These are phyloP conservation scores for Laspeyria flexula DNA, from an alignment of 2,888 invertebrate genomes.

Conservation along the genomic window DNA sequence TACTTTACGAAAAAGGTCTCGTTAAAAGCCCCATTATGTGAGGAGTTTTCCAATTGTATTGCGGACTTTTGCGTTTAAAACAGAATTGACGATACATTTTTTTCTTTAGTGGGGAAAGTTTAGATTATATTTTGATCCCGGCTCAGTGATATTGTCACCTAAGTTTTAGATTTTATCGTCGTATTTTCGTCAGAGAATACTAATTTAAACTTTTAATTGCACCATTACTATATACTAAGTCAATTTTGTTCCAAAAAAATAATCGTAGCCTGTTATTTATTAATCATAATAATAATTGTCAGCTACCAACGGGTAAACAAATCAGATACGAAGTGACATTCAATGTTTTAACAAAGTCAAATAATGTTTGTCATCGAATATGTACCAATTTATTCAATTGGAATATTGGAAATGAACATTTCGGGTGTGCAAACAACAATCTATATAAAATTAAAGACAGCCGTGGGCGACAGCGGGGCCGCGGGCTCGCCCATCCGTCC, in stretches of 20 bases:
- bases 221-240: conserved; percentile 1
- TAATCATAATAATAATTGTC: conserved; percentile 30
- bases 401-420: conserved; percentile 54
- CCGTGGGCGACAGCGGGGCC: conserved; percentile 51
- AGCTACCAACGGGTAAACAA: conserved; percentile 22
- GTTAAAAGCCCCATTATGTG: conserved; percentile 82
- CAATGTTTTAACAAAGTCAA: conserved; percentile 32
- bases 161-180: conserved; percentile 24
- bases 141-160: conserved; percentile 28
- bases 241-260: not conserved
- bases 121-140: conserved; percentile 58
- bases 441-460: conserved; percentile 72
- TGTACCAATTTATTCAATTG: conserved; percentile 51
- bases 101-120: conserved; percentile 63
- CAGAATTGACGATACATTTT: conserved; percentile 65
- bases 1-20: conserved; percentile 78
- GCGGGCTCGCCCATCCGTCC: conserved; percentile 38
- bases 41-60: conserved; percentile 78
- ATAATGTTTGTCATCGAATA: conserved; percentile 56
- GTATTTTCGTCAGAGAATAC: not conserved
- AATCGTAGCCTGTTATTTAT: conserved; percentile 12
- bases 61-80: conserved; percentile 66
- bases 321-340: conserved; percentile 30
- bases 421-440: conserved; percentile 58
- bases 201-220: conserved; percentile 3